phyloP scores from a whole-genome alignment of 2,113 vertebrate genomes.

The Tympanuchus pallidicinctus region DNA sequence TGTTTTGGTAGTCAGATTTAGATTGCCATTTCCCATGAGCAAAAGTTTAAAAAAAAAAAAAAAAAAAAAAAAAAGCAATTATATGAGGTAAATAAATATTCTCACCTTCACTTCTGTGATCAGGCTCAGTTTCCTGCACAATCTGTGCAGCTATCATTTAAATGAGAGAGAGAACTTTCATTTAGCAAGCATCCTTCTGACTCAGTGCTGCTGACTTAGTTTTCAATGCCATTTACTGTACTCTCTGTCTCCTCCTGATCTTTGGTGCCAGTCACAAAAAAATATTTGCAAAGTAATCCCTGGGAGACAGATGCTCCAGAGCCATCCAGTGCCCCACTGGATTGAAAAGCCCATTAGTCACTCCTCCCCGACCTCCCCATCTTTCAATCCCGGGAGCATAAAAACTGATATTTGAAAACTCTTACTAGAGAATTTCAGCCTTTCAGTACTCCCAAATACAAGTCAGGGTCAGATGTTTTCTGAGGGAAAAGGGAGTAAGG shows the following conservation, averaged over 20 bases:
- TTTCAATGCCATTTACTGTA: background rate
- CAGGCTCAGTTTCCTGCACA: background rate
- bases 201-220: background rate
- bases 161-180: background rate
- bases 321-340: background rate
- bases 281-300: background rate
- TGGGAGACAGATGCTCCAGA: rapidly evolving
- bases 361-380: background rate
- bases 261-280: background rate
- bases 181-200: background rate
- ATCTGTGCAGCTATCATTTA: background rate
- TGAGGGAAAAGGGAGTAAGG: background rate
- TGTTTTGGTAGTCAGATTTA: background rate
- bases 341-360: background rate
- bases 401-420: background rate
- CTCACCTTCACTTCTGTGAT: background rate
- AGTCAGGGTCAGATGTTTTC: background rate
- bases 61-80: background rate
- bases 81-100: slow-evolving; percentile 4
- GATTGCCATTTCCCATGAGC: background rate
- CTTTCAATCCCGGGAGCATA: background rate
- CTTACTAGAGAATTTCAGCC: background rate
- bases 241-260: background rate
- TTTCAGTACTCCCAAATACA: background rate
- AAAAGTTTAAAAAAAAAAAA: background rate